phyloP scores from a whole-genome alignment of 2,888 invertebrate genomes.

The Brachyopa scutellaris region DNA sequence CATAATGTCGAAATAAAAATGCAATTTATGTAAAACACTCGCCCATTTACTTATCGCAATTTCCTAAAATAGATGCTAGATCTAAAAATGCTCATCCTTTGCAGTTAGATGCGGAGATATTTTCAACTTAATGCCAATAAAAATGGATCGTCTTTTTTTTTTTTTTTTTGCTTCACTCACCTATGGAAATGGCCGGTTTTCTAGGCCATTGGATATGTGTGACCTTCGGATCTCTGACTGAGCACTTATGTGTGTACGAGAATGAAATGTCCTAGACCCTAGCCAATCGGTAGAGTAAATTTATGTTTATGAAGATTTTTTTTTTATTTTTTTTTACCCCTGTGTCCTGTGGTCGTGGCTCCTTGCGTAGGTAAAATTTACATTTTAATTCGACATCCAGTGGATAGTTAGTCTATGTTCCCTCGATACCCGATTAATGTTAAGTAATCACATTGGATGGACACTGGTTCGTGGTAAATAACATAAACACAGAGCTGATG shows the following conservation, averaged over 20 bases:
- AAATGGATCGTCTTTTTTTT: slow-evolving; percentile 1
- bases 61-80: slow-evolving; percentile 49
- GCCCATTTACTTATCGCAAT: slow-evolving; percentile 41
- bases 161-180: background rate
- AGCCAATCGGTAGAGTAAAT: slow-evolving; percentile 20
- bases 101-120: slow-evolving; percentile 20
- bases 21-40: slow-evolving; percentile 21
- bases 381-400: slow-evolving; percentile 57
- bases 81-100: slow-evolving; percentile 9
- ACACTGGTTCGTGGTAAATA: slow-evolving; percentile 24
- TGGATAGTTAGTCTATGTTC: background rate
- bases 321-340: background rate
- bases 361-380: slow-evolving; percentile 49
- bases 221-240: slow-evolving; percentile 27
- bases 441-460: slow-evolving; percentile 34
- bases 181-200: slow-evolving; percentile 1
- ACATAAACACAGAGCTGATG: slow-evolving; percentile 51
- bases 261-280: slow-evolving; percentile 13
- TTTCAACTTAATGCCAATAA: slow-evolving; percentile 58
- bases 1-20: slow-evolving; percentile 14
- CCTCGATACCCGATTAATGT: slow-evolving; percentile 39
- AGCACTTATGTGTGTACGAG: slow-evolving; percentile 47
- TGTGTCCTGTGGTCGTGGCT: slow-evolving; percentile 19
- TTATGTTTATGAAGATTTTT: slow-evolving; percentile 37
- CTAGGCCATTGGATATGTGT: slow-evolving; percentile 47